Evolutionary conservation across 1,140 invertebrate species (phyloP).

Genomic region (Trichonephila inaurata): DNA sequence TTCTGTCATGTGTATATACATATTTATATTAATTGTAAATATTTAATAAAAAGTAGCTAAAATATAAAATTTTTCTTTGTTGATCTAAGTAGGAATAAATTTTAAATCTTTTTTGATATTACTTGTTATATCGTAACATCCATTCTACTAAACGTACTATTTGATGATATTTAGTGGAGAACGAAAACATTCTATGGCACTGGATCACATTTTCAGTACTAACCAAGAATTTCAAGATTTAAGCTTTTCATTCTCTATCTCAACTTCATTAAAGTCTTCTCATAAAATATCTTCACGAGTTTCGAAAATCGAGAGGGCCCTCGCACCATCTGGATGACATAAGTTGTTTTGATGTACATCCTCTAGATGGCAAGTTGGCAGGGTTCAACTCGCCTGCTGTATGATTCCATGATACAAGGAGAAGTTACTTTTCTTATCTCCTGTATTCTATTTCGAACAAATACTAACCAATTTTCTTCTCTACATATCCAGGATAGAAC

Average conservation of each 20-base stretch:
- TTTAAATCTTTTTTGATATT: too few species aligned
- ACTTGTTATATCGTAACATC: not conserved
- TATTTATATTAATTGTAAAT: too few species aligned
- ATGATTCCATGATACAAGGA: not conserved
- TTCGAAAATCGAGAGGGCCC: not conserved
- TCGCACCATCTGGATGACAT: not conserved
- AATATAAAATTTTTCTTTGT: too few species aligned
- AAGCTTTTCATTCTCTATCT: not conserved
- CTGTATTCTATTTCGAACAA: not conserved
- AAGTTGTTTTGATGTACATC: not conserved
- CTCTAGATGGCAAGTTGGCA: not conserved
- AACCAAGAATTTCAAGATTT: not conserved
- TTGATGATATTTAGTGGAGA: not conserved
- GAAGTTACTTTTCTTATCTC: not conserved
- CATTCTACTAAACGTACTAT: not conserved
- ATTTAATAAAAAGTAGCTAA: too few species aligned
- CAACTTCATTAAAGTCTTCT: not conserved
- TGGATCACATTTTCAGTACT: not conserved
- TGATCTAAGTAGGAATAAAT: too few species aligned
- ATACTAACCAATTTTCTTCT: not conserved
- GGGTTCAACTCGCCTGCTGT: not conserved
- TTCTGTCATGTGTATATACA: too few species aligned
- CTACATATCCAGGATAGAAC: not conserved
- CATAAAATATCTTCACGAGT: not conserved
- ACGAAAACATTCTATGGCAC: not conserved